Evolutionary conservation across 2,888 invertebrate species (phyloP), one percentile per base, ranked within the genome.

Genomic region (Orthosia cruda): DNA sequence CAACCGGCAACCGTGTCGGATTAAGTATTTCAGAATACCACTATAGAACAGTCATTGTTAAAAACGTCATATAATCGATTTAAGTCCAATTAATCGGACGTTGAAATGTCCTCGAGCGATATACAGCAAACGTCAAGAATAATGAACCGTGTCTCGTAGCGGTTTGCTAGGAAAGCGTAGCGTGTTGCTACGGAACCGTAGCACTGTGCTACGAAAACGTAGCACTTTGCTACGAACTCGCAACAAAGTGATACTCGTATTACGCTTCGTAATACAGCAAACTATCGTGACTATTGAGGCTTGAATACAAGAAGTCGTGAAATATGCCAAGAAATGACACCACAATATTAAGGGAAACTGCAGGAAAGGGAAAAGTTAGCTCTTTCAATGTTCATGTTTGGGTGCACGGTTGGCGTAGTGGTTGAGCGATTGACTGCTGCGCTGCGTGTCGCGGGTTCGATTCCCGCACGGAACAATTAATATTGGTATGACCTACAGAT

Each of bases 311-410:
- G 15, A 47, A 47, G 2, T 32, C 5, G 16, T 49, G 20, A 23
- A 55, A 32, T 18, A 50, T 50, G 23, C 16, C 15, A 32, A 49
- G 15, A 52, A 52, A 32, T 3, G 26, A 32, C 52, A 45, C 26
- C 26, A 71, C 26, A 7, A 2, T 13, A 16, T 16, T 50, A 16
- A 52, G 4, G 0, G 5, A 18, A 26, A 47, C 54, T 15, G 23
- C 16, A n/a, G n/a, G 16, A 40, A 49, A n/a, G n/a, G 5, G n/a
- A 18, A 72, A 52, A 13, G 45, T 4, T 32, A 18, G 3, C 45
- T 13, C 23, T 26, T 71, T 32, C 72, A 70, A 40, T 47, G 23
- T 26, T 67, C 32, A 68, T 54, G 32, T n/a, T n/a, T n/a, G n/a
- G n/a, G n/a, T n/a, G n/a, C n/a, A n/a, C n/a, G n/a, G n/a, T n/a